Evolutionary conservation across 2,797 vertebrate genomes (phyloP).

Genomic region (Tamandua tetradactyla): DNA sequence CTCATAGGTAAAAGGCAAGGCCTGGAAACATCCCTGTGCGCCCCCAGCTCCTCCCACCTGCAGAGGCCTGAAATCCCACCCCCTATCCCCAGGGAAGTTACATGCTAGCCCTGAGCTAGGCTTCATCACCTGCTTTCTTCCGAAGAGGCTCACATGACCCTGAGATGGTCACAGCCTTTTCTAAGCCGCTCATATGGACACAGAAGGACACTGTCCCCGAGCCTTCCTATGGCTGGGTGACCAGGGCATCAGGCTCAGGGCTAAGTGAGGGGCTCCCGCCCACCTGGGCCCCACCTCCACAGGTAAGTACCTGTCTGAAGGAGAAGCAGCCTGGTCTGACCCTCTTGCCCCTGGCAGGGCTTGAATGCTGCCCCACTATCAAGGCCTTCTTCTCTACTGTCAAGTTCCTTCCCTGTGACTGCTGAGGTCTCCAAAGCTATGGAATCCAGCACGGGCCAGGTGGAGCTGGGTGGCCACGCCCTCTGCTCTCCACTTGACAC

Average conservation of each 20-base stretch:
- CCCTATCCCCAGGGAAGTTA: background rate
- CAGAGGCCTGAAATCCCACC: background rate
- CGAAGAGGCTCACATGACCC: background rate
- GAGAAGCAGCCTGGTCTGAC: background rate
- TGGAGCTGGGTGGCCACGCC: too few species aligned
- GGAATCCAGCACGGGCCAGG: too few species aligned
- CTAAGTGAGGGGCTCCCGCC: background rate
- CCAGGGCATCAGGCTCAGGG: background rate
- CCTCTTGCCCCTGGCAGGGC: too few species aligned
- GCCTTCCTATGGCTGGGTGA: too few species aligned
- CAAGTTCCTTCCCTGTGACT: background rate
- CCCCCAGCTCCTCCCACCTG: rapidly evolving
- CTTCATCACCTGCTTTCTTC: background rate
- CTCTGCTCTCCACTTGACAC: background rate
- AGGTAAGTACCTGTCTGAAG: too few species aligned
- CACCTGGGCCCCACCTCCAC: too few species aligned
- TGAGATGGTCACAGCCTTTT: background rate
- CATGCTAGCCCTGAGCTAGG: background rate
- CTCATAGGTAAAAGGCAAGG: background rate
- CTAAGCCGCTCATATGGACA: background rate
- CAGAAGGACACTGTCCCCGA: background rate
- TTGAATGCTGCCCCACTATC: background rate
- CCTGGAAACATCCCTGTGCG: background rate
- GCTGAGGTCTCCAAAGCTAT: too few species aligned
- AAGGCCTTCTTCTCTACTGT: background rate